Conservation (phyloP, 2,888 invertebrate species). For the Plutella xylostella region DNA sequence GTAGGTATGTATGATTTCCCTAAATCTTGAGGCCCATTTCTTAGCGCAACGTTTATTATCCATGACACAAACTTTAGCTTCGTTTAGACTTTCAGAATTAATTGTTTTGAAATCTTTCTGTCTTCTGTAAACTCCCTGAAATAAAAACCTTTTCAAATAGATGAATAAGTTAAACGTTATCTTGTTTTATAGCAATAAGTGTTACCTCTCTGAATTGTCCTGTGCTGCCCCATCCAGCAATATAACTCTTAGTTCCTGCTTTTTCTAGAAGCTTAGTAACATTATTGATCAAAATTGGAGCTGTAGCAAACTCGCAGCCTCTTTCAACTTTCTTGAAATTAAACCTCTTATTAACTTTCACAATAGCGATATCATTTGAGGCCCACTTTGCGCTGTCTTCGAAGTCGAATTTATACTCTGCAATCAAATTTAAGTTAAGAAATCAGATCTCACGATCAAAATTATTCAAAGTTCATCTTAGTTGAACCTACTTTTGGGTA, state of each 20-base stretch:
- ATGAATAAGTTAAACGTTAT: neutral
- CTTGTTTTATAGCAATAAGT: too few relatives aligned
- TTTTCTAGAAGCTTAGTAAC: slow-evolving; percentile 52
- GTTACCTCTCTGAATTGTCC: slow-evolving; percentile 55
- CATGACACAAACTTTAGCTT: slow-evolving; percentile 59
- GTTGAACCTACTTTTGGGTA: slow-evolving; percentile 30
- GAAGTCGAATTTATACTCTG: slow-evolving; percentile 62
- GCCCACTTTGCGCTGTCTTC: slow-evolving; percentile 64
- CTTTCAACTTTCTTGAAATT: slow-evolving; percentile 45
- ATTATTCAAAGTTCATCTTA: too few relatives aligned
- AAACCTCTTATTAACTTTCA: slow-evolving; percentile 53
- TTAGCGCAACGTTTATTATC: slow-evolving; percentile 58
- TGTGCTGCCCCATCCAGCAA: slow-evolving; percentile 60
- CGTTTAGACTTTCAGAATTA: slow-evolving; percentile 50
- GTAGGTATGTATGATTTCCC: slow-evolving; percentile 49
- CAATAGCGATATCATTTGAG: slow-evolving; percentile 58
- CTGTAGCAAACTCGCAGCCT: slow-evolving; percentile 46
- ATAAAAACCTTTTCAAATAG: neutral
- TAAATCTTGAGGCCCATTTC: slow-evolving; percentile 54
- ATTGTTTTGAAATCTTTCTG: slow-evolving; percentile 36
- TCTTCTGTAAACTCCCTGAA: slow-evolving; percentile 52
- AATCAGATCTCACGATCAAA: neutral
- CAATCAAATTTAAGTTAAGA: slow-evolving; percentile 12
- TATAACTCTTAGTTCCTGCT: slow-evolving; percentile 50
- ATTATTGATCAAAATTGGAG: slow-evolving; percentile 45